Evolutionary conservation across 1,140 invertebrate genomes (phyloP).

Genomic region (Nasonia giraulti): DNA sequence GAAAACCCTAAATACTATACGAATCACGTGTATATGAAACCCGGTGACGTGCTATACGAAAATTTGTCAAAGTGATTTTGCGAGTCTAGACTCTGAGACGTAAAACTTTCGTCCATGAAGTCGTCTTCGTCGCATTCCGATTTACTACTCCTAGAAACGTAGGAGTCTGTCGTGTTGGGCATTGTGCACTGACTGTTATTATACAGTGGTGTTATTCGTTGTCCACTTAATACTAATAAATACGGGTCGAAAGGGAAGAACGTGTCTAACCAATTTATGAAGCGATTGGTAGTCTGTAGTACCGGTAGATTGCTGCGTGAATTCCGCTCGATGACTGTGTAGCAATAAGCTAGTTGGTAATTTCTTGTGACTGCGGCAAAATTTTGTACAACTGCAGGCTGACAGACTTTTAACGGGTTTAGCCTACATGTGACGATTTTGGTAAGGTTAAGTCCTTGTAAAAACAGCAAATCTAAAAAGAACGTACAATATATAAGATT

Average conservation of each 20-base stretch:
- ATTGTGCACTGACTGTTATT: slow-evolving; percentile 63
- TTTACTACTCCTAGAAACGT: slow-evolving; percentile 51
- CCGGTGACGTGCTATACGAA: slow-evolving; percentile 65
- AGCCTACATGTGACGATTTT: slow-evolving; percentile 88
- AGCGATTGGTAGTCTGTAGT: slow-evolving; percentile 70
- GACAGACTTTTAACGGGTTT: slow-evolving; percentile 89
- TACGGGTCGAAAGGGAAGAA: slow-evolving; percentile 92
- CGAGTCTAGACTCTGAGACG: slow-evolving; percentile 51
- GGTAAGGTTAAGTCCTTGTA: slow-evolving; percentile 87
- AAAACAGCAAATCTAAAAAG: slow-evolving; percentile 84
- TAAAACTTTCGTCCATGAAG: slow-evolving; percentile 66
- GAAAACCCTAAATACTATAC: slow-evolving; percentile 1
- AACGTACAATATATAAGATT: slow-evolving; percentile 54
- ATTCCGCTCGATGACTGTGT: slow-evolving; percentile 92
- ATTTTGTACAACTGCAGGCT: slow-evolving; percentile 83
- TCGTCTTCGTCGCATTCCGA: slow-evolving; percentile 60
- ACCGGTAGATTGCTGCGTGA: slow-evolving; percentile 79
- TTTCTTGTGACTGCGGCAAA: slow-evolving; percentile 89
- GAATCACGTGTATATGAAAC: slow-evolving; percentile 58
- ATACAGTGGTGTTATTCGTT: slow-evolving; percentile 70
- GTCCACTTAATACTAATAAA: slow-evolving; percentile 74
- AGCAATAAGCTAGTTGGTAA: slow-evolving; percentile 95
- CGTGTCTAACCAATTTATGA: slow-evolving; percentile 76
- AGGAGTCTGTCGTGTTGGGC: slow-evolving; percentile 48
- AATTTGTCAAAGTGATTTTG: slow-evolving; percentile 60